These are phyloP conservation scores for Troides helena DNA, from an alignment of 2,888 invertebrate species.

Conservation along the genomic window DNA sequence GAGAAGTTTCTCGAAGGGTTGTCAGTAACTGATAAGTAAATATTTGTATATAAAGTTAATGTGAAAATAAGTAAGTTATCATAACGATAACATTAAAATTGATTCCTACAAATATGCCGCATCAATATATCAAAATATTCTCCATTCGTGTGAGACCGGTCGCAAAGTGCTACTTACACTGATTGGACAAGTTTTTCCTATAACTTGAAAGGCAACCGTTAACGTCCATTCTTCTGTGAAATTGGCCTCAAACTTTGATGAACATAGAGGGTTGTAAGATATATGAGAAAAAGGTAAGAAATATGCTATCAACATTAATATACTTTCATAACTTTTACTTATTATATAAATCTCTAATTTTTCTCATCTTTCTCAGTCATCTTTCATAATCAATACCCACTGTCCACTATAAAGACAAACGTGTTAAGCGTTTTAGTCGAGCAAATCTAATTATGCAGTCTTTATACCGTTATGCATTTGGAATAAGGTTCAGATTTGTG, in stretches of 20 bases:
- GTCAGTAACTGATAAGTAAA: too few relatives aligned
- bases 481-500: constrained; percentile 29
- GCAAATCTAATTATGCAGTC: constrained; percentile 19
- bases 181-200: constrained; percentile 75
- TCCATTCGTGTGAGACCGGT: constrained; percentile 43
- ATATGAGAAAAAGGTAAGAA: background rate
- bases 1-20: too few relatives aligned
- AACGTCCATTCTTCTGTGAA: constrained; percentile 64
- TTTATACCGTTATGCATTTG: background rate
- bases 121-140: constrained; percentile 38
- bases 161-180: constrained; percentile 67
- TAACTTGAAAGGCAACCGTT: constrained; percentile 53
- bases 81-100: background rate
- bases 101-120: constrained; percentile 33
- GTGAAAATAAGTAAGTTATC: too few relatives aligned
- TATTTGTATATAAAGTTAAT: too few relatives aligned
- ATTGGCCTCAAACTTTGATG: constrained; percentile 49
- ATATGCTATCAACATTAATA: background rate
- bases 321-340: background rate
- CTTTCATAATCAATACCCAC: constrained; percentile 31
- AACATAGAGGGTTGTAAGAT: constrained; percentile 13
- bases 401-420: constrained; percentile 36
- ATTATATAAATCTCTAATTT: background rate
- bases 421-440: constrained; percentile 33
- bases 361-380: background rate